Percentiles rank a stretch among this genome's conserved stretches.
These are phyloP conservation scores for Tribolium freemani DNA, from an alignment of 2,888 invertebrate genomes.

Conservation along the genomic window DNA sequence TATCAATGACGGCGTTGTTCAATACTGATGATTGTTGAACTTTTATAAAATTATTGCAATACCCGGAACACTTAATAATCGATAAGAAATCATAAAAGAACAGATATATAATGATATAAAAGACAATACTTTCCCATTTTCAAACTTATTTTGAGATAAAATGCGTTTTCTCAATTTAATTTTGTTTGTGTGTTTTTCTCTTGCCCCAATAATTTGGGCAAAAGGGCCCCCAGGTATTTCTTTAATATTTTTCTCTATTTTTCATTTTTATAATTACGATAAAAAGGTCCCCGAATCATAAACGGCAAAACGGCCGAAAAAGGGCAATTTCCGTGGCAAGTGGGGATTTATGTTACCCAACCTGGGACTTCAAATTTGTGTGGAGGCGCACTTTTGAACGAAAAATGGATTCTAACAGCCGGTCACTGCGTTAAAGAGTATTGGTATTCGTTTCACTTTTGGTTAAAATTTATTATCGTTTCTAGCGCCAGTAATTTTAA, in stretches of 20 bases:
- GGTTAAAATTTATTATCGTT: not conserved
- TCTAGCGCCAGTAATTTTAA: not conserved
- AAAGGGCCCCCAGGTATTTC: not conserved
- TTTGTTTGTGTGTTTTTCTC: no score
- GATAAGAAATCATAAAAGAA: no score
- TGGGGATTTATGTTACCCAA: not conserved
- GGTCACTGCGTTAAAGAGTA: constrained; percentile 18
- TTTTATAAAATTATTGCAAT: no score
- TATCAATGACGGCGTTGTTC: no score
- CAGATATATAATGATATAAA: no score
- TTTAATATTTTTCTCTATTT: not conserved
- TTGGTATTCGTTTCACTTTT: not conserved
- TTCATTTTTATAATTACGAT: not conserved
- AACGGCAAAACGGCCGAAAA: constrained; percentile 14
- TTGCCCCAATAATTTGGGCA: no score
- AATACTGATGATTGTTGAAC: no score
- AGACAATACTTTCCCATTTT: no score
- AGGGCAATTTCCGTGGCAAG: constrained; percentile 35
- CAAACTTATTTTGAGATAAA: no score
- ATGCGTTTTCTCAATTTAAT: no score
- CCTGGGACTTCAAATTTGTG: not conserved
- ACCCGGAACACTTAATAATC: no score
- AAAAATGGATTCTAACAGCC: constrained; percentile 17
- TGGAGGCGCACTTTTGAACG: constrained; percentile 14
- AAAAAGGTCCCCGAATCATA: constrained; percentile 10